phyloP scores from a whole-genome alignment of 2,888 invertebrate genomes.

The Drosophila anomalata region DNA sequence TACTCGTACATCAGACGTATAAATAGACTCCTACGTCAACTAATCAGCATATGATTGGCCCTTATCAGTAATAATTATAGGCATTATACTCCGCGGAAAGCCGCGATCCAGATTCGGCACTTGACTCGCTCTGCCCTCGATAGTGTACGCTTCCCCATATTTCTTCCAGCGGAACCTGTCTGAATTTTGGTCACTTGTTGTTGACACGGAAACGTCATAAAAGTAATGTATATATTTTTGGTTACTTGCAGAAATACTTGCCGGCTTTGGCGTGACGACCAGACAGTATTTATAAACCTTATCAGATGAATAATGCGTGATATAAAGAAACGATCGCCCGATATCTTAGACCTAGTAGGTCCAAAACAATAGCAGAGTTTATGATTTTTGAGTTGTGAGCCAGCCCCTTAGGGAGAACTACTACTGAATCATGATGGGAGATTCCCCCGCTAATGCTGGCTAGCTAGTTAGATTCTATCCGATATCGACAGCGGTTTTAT shows the following conservation, averaged over 20 bases:
- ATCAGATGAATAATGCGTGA: constrained; percentile 35
- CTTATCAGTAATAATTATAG: constrained; percentile 27
- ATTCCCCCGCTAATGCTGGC: constrained; percentile 3
- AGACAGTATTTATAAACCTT: constrained; percentile 36
- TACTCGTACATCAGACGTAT: constrained; percentile 31
- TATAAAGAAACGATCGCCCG: constrained; percentile 29
- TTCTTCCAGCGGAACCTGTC: constrained; percentile 20
- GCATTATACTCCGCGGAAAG: neutral
- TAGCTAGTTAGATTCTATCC: neutral
- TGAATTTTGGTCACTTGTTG: constrained; percentile 42
- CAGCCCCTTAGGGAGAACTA: neutral
- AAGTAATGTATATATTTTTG: constrained; percentile 27
- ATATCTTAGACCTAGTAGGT: constrained; percentile 19
- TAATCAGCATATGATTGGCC: constrained; percentile 32
- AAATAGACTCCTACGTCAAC: constrained; percentile 41
- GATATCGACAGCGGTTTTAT: constrained; percentile 28
- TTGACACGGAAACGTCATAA: constrained; percentile 59
- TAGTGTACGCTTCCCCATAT: constrained; percentile 15
- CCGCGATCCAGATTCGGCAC: constrained; percentile 32
- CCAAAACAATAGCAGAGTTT: constrained; percentile 11
- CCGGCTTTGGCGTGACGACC: constrained; percentile 5
- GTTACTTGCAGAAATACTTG: constrained; percentile 13
- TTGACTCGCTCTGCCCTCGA: constrained; percentile 18
- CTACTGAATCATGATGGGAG: constrained; percentile 26
- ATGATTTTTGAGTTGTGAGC: constrained; percentile 18